Evolutionary conservation across 2,797 vertebrate species (phyloP).

Genomic region (Acrossocheilus fasciatus): DNA sequence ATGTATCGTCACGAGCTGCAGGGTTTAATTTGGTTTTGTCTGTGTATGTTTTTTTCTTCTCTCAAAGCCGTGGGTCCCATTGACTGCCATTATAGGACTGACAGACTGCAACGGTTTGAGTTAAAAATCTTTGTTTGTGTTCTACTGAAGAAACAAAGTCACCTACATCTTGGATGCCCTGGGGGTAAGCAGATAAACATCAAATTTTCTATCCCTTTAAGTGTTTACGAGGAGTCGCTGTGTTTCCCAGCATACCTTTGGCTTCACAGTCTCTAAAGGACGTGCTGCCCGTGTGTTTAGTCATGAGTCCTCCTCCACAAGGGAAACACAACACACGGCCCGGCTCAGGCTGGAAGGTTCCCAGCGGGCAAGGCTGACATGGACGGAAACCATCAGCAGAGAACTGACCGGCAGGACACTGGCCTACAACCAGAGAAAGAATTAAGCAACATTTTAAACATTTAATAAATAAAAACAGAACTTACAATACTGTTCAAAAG

Average conservation of each 20-base stretch:
- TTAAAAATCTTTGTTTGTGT: too few relatives aligned
- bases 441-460: not conserved
- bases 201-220: too few relatives aligned
- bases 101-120: too few relatives aligned
- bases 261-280: slow-evolving; percentile 96
- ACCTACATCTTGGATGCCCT: too few relatives aligned
- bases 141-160: too few relatives aligned
- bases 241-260: slow-evolving; percentile 80
- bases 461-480: not conserved
- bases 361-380: slow-evolving; percentile 85
- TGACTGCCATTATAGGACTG: too few relatives aligned
- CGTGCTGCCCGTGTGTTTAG: slow-evolving; percentile 84
- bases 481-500: not conserved
- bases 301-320: slow-evolving; percentile 92
- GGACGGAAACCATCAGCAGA: slow-evolving; percentile 91
- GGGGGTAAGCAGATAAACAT: too few relatives aligned
- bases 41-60: too few relatives aligned
- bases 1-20: too few relatives aligned
- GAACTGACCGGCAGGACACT: slow-evolving; percentile 90
- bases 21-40: too few relatives aligned
- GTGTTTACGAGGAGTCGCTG: not conserved
- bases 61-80: too few relatives aligned
- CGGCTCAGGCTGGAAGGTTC: slow-evolving; percentile 89
- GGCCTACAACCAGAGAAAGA: slow-evolving; percentile 76
- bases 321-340: slow-evolving; percentile 92